Conservation (phyloP, 2,797 vertebrate genomes). For the Gymnopithys bicolor region DNA sequence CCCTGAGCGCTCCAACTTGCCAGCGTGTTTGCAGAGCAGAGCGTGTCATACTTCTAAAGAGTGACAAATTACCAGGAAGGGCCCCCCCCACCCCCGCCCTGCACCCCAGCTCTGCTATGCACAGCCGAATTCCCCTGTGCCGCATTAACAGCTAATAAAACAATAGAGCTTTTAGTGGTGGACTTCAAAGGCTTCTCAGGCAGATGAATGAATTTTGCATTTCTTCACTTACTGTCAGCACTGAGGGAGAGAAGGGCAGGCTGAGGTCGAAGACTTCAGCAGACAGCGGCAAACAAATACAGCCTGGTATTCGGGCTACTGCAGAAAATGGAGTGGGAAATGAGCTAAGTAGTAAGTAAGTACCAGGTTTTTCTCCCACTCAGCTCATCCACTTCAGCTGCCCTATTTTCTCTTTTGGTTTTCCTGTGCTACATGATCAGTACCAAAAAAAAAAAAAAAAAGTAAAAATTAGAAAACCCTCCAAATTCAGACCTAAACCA, state of each 20-base stretch:
- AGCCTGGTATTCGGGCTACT: constrained; percentile 55
- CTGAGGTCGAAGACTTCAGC: constrained; percentile 43
- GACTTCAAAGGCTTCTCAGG: constrained; percentile 66
- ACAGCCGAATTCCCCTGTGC: constrained; percentile 9
- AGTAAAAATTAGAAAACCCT: neutral
- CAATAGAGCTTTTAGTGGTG: constrained; percentile 70
- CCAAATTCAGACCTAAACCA: neutral
- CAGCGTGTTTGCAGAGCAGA: neutral
- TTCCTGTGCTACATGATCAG: neutral
- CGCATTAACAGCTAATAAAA: constrained; percentile 74
- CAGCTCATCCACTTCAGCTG: neutral
- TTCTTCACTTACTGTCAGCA: constrained; percentile 70
- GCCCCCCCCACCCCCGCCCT: neutral
- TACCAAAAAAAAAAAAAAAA: neutral
- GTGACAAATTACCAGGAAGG: constrained; percentile 68
- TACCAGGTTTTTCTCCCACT: neutral
- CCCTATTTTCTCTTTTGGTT: neutral
- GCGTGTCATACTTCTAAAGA: constrained; percentile 31
- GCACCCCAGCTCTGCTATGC: constrained; percentile 40
- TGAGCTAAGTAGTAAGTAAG: neutral
- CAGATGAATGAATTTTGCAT: constrained; percentile 74
- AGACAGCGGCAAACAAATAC: constrained; percentile 40
- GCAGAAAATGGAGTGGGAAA: constrained; percentile 27
- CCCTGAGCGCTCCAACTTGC: neutral
- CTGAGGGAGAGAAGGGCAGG: constrained; percentile 54